A percentile compares a stretch with the other conserved stretches of the same genome.
These are phyloP conservation scores for Sebastes fasciatus DNA, from an alignment of 2,113 vertebrate genomes.

Conservation along the genomic window DNA sequence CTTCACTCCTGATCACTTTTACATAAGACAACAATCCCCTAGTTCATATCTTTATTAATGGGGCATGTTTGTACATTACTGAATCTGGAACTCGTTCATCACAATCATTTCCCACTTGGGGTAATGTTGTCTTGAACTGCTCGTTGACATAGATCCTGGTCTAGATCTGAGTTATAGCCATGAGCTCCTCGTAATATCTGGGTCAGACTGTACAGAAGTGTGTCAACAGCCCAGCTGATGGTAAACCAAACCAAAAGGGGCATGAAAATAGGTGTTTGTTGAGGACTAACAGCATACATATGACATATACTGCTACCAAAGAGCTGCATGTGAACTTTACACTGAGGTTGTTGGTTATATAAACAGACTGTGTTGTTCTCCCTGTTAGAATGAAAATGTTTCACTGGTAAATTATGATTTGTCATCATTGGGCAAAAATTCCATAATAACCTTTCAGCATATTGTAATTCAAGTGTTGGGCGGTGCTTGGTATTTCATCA, in stretches of 20 bases:
- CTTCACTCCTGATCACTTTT: conserved; percentile 3
- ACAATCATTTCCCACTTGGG: not conserved
- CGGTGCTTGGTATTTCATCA: no score
- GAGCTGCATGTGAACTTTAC: not conserved
- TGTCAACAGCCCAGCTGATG: not conserved
- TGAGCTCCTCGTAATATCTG: not conserved
- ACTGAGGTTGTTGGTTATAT: not conserved
- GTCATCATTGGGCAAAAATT: no score
- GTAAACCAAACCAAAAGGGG: conserved; percentile 11
- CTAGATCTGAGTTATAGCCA: not conserved
- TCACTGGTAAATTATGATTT: no score
- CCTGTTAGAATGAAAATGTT: not conserved
- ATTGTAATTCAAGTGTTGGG: no score
- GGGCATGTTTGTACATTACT: not conserved
- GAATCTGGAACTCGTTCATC: conserved; percentile 11
- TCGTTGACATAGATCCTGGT: not conserved
- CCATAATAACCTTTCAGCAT: no score
- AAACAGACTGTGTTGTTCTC: not conserved
- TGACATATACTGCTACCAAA: not conserved
- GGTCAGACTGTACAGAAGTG: conserved; percentile 5
- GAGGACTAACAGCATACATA: not conserved
- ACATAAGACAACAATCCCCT: conserved; percentile 15
- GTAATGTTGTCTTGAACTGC: not conserved
- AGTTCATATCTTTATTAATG: conserved; percentile 5
- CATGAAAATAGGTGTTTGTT: not conserved